Percentiles rank a stretch among this genome's conserved stretches.
Conservation (phyloP, 2,888 invertebrate genomes). For the Eristalinus sepulchralis region DNA sequence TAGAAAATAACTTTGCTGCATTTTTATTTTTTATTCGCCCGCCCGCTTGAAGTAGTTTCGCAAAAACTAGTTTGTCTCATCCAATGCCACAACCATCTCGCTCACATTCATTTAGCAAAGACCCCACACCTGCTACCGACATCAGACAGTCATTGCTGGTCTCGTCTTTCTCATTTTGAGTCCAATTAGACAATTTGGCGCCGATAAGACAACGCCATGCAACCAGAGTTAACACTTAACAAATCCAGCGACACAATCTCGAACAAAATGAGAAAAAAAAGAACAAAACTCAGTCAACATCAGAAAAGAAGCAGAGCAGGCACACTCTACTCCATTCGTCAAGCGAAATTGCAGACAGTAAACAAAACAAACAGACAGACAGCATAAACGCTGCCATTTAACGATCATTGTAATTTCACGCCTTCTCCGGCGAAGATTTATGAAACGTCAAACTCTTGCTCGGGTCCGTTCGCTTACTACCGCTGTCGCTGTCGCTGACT, state of each 20-base stretch:
- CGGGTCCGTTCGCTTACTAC: conserved; percentile 18
- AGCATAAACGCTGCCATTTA: conserved; percentile 70
- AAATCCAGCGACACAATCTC: background rate
- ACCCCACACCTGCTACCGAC: background rate
- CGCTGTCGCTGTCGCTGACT: background rate
- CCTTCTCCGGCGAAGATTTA: conserved; percentile 65
- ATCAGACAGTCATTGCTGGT: background rate
- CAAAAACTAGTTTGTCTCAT: background rate
- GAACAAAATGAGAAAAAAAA: conserved; percentile 5
- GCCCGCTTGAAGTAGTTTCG: background rate
- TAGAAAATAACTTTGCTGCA: no score
- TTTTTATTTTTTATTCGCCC: background rate
- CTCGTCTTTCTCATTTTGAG: background rate
- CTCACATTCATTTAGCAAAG: background rate
- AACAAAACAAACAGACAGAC: conserved; percentile 71
- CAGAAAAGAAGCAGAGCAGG: conserved; percentile 4
- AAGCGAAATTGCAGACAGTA: conserved; percentile 68
- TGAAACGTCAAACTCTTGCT: conserved; percentile 66
- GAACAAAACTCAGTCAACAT: background rate
- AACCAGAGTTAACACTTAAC: background rate
- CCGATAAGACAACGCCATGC: conserved; percentile 47
- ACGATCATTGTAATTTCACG: conserved; percentile 71
- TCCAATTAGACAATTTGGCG: conserved; percentile 47
- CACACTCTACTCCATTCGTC: conserved; percentile 61
- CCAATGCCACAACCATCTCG: background rate